These are phyloP conservation scores for Aramus guarauna DNA, from an alignment of 2,113 vertebrate genomes.

Conservation along the genomic window DNA sequence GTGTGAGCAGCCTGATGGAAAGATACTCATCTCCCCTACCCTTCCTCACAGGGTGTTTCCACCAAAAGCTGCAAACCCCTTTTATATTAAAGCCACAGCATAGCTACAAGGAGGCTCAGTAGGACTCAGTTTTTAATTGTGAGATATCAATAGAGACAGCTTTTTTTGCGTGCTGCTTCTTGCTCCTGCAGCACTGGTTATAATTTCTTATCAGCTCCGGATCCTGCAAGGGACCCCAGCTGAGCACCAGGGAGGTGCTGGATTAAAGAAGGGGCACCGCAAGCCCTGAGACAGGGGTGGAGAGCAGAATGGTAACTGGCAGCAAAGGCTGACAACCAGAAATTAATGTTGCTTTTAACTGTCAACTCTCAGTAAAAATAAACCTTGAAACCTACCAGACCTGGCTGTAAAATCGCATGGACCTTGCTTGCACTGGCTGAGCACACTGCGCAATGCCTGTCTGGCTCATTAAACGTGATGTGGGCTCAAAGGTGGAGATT, in stretches of 20 bases:
- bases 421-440: neutral
- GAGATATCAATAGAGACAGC: neutral
- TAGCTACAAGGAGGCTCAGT: neutral
- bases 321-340: neutral
- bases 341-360: neutral
- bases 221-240: neutral
- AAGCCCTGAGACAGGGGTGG: accelerated
- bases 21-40: accelerated
- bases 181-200: neutral
- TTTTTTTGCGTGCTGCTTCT: neutral
- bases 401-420: neutral
- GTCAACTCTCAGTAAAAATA: neutral
- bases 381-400: neutral
- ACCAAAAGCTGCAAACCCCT: neutral
- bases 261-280: neutral
- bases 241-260: neutral
- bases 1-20: neutral
- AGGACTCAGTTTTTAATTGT: neutral
- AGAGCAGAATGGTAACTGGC: neutral
- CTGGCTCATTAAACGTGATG: neutral
- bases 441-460: accelerated
- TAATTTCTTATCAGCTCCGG: neutral
- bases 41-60: neutral
- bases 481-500: neutral
- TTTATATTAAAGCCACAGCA: neutral